phyloP scores from a whole-genome alignment of 2,888 invertebrate species.

The Cryptophagus acutangulus region DNA sequence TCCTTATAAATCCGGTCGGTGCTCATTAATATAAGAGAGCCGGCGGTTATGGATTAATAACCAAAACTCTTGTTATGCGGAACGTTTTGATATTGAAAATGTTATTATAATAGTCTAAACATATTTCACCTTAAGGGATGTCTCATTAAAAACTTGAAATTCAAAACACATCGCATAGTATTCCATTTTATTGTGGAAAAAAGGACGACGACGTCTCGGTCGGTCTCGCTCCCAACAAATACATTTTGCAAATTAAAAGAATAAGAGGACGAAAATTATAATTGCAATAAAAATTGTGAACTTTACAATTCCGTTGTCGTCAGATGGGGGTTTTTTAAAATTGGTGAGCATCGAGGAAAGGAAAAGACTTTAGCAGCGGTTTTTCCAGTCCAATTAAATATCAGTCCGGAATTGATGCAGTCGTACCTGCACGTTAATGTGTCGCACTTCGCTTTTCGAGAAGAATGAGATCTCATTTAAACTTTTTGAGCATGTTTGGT shows the following conservation, averaged over 20 bases:
- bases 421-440: conserved; percentile 22
- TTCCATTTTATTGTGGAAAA: too few species aligned
- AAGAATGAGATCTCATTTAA: conserved; percentile 40
- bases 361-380: too few species aligned
- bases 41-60: conserved; percentile 24
- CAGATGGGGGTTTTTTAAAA: too few species aligned
- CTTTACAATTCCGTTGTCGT: too few species aligned
- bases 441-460: conserved; percentile 23
- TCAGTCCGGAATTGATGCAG: conserved; percentile 19
- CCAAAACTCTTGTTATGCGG: conserved; percentile 19
- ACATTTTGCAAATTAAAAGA: too few species aligned
- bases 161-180: conserved; percentile 6
- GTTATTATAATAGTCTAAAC: conserved; percentile 16
- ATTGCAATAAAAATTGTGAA: too few species aligned
- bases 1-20: conserved; percentile 5
- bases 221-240: too few species aligned
- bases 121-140: conserved; percentile 13
- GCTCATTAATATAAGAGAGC: conserved; percentile 27
- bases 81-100: conserved; percentile 17
- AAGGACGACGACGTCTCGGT: too few species aligned
- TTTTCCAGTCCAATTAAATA: conserved; percentile 36
- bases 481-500: conserved; percentile 37
- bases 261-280: too few species aligned
- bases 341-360: too few species aligned
- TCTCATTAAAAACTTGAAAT: conserved; percentile 12